These are phyloP conservation scores for Stylophora pistillata DNA, from an alignment of 64 coral and sea anemone genomes.

Conservation along the genomic window DNA sequence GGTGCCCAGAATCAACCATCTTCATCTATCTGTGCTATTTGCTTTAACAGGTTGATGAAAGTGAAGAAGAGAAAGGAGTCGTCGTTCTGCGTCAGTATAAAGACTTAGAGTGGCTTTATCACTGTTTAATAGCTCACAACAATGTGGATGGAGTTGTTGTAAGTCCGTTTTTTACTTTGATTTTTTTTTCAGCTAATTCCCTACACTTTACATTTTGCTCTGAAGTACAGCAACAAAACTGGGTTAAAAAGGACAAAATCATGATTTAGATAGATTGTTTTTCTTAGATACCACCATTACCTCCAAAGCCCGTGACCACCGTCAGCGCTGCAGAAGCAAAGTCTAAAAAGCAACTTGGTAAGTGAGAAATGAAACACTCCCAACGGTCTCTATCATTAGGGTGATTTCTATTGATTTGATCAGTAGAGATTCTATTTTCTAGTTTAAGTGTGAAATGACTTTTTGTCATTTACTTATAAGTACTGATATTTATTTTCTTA, in stretches of 20 bases:
- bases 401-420: too few relatives aligned
- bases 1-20: neutral
- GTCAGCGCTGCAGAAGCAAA: constrained; percentile 86
- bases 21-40: neutral
- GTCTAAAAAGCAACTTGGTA: constrained; percentile 94
- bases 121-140: constrained; percentile 86
- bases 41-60: constrained; percentile 31
- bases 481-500: neutral
- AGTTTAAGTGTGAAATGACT: too few relatives aligned
- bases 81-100: constrained; percentile 93
- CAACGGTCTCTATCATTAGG: too few relatives aligned
- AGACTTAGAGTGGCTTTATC: constrained; percentile 95
- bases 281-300: constrained; percentile 83
- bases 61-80: constrained; percentile 81
- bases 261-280: neutral
- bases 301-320: constrained; percentile 76
- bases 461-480: too few relatives aligned
- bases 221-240: too few relatives aligned
- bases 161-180: neutral
- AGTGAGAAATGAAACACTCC: neutral
- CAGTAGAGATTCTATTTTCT: too few relatives aligned
- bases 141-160: constrained; percentile 89
- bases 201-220: too few relatives aligned
- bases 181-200: too few relatives aligned
- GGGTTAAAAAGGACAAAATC: too few relatives aligned